A percentile compares a stretch with the other conserved stretches of the same genome.
Evolutionary conservation across 2,888 invertebrate species (phyloP).

Genomic region (Tineola bisselliella): DNA sequence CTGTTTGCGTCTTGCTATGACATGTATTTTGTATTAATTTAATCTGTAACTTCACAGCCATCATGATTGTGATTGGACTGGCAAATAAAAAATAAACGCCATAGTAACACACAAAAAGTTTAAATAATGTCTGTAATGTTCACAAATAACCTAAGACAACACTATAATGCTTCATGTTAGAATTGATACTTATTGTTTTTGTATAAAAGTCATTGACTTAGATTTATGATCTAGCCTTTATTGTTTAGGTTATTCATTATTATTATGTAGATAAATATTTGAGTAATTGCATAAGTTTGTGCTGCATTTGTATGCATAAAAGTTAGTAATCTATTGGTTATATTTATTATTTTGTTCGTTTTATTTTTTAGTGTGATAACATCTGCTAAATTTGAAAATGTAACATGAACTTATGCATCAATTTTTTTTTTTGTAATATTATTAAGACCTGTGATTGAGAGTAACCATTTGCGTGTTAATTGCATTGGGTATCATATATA

Average conservation of each 20-base stretch:
- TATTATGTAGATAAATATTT: constrained; percentile 16
- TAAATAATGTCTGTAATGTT: too few species aligned
- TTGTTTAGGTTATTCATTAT: constrained; percentile 3
- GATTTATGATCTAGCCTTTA: background rate
- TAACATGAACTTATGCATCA: constrained; percentile 15
- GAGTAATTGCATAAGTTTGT: background rate
- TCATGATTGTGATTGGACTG: too few species aligned
- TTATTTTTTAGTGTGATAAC: constrained; percentile 15
- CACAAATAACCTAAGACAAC: too few species aligned
- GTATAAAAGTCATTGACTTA: constrained; percentile 8
- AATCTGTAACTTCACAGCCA: too few species aligned
- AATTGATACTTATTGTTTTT: background rate
- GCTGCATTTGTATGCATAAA: background rate
- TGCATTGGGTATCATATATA: too few species aligned
- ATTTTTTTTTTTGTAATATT: background rate
- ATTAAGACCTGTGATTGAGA: constrained; percentile 14
- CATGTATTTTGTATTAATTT: too few species aligned
- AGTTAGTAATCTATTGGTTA: constrained; percentile 12
- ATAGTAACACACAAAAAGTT: too few species aligned
- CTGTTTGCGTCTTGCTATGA: too few species aligned
- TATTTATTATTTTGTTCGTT: background rate
- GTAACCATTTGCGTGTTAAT: constrained; percentile 11
- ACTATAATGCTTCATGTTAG: too few species aligned
- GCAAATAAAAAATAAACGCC: too few species aligned
- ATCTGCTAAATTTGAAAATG: constrained; percentile 15